These are phyloP conservation scores for Callospermophilus lateralis DNA, from an alignment of 2,113 vertebrate genomes.

Conservation along the genomic window DNA sequence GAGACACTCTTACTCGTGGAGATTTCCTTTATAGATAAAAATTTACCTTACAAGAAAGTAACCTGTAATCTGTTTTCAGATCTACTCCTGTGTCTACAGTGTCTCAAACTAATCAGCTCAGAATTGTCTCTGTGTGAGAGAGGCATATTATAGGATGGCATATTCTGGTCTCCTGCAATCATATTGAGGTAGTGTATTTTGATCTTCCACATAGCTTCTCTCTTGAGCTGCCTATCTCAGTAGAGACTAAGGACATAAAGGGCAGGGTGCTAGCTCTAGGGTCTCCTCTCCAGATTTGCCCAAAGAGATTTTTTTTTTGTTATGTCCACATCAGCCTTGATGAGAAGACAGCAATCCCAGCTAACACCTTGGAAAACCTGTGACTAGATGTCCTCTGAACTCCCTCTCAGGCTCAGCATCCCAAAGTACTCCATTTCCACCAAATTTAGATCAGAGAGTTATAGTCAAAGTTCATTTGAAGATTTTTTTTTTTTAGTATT, in stretches of 20 bases:
- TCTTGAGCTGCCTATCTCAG: neutral
- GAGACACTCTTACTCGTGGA: neutral
- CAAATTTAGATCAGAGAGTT: neutral
- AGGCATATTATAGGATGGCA: neutral
- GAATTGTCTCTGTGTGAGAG: neutral
- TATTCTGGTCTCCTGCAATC: neutral
- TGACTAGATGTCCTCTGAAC: neutral
- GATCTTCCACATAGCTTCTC: neutral
- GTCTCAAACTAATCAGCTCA: neutral
- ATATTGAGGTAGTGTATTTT: neutral
- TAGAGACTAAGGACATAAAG: neutral
- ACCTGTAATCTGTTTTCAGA: neutral
- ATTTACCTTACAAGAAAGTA: neutral
- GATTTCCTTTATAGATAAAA: neutral
- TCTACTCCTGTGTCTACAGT: neutral
- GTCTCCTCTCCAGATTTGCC: neutral
- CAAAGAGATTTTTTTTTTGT: neutral
- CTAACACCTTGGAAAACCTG: neutral
- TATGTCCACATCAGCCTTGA: neutral
- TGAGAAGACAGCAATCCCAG: neutral
- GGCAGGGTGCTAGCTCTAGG: neutral
- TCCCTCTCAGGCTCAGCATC: neutral
- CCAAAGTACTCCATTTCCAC: neutral
- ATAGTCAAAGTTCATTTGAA: constrained; percentile 23
- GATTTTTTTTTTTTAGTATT: neutral